These are phyloP conservation scores for Radopholus similis DNA, from an alignment of 1,140 invertebrate genomes.

Conservation along the genomic window DNA sequence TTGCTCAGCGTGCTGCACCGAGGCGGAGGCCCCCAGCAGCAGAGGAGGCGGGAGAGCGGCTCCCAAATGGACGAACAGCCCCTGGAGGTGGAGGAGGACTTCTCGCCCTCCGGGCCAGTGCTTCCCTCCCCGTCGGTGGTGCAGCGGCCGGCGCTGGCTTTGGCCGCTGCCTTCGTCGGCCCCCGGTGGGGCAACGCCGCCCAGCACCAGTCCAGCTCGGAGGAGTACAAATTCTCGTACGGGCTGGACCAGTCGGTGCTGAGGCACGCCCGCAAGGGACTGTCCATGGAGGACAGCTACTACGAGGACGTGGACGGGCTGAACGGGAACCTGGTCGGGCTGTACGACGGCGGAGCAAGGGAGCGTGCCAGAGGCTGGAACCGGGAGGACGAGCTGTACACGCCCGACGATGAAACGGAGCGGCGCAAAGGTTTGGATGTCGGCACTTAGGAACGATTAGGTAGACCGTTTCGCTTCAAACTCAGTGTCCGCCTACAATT, in stretches of 20 bases:
- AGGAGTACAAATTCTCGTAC: slow-evolving; percentile 45
- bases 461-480: neutral
- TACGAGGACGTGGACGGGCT: slow-evolving; percentile 48
- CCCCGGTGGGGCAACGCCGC: neutral
- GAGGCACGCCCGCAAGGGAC: slow-evolving; percentile 20
- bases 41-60: neutral
- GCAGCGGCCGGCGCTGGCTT: neutral
- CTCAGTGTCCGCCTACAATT: slow-evolving; percentile 17
- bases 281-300: slow-evolving; percentile 51
- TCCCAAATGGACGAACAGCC: neutral
- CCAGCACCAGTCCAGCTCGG: neutral
- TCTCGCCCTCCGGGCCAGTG: neutral
- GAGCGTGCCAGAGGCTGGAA: neutral
- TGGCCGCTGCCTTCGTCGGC: neutral
- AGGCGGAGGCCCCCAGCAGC: neutral
- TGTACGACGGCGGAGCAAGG: neutral
- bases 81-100: neutral
- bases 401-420: neutral
- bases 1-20: neutral
- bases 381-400: neutral
- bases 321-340: slow-evolving; percentile 3
- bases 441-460: neutral
- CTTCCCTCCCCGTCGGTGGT: slow-evolving; percentile 4
- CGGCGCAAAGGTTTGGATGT: neutral
- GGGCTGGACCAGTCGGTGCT: slow-evolving; percentile 38